A percentile compares a stretch with the other conserved stretches of the same genome.
Conservation (phyloP, 2,888 invertebrate species). For the Drosophila vallismaia region DNA sequence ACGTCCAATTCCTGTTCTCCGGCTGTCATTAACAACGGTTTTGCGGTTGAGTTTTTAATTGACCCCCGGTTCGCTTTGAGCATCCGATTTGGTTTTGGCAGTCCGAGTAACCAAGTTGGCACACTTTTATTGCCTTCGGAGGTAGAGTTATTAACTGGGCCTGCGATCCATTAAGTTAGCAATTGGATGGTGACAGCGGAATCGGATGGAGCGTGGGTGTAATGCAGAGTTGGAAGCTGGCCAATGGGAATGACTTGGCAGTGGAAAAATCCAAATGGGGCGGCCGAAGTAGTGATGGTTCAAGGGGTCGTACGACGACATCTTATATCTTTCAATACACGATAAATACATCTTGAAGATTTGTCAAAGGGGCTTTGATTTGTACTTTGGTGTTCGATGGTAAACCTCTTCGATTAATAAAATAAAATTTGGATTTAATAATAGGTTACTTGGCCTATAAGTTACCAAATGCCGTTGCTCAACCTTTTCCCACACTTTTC, state of each 20-base stretch:
- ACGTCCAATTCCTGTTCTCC: conserved; percentile 12
- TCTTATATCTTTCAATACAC: conserved; percentile 32
- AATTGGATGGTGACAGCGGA: conserved; percentile 57
- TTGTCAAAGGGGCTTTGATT: conserved; percentile 40
- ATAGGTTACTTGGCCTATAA: background rate
- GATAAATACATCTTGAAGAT: conserved; percentile 50
- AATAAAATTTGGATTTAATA: background rate
- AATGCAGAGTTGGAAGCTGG: conserved; percentile 49
- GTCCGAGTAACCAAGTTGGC: conserved; percentile 46
- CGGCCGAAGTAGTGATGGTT: background rate
- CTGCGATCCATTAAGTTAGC: conserved; percentile 72
- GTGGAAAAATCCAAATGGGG: conserved; percentile 2
- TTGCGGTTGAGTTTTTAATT: conserved; percentile 69
- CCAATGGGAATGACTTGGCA: conserved; percentile 43
- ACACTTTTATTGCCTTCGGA: conserved; percentile 56
- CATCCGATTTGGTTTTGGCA: conserved; percentile 27
- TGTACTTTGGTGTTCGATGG: no score
- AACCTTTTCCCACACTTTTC: conserved; percentile 8
- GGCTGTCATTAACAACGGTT: conserved; percentile 60
- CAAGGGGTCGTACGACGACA: conserved; percentile 2
- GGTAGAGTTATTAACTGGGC: conserved; percentile 71
- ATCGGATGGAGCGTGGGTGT: conserved; percentile 59
- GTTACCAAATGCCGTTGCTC: background rate
- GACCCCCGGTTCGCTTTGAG: conserved; percentile 28
- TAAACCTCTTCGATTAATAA: no score